phyloP scores from a whole-genome alignment of 2,113 vertebrate genomes.

The Callopanchax toddi region DNA sequence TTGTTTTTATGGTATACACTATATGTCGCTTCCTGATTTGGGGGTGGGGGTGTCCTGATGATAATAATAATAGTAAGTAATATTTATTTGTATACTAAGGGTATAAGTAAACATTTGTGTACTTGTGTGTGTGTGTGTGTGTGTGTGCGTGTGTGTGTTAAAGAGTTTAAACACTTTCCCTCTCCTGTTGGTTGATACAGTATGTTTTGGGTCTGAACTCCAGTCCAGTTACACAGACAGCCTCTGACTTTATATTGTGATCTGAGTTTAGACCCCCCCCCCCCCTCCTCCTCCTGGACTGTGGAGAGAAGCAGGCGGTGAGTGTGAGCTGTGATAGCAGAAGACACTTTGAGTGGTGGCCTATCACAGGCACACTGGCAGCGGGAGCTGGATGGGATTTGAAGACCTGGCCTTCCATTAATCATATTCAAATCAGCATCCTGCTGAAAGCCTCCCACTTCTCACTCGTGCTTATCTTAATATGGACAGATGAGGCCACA shows the following conservation, averaged over 20 bases:
- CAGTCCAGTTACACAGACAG: constrained; percentile 21
- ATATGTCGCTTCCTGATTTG: no score
- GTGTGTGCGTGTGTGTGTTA: no score
- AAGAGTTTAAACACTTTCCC: not conserved
- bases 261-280: constrained; percentile 31
- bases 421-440: constrained; percentile 77
- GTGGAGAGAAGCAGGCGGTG: constrained; percentile 41
- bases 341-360: constrained; percentile 52
- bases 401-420: constrained; percentile 72
- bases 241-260: constrained; percentile 37
- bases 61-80: no score
- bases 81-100: no score
- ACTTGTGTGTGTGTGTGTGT: no score
- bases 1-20: no score
- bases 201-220: constrained; percentile 20
- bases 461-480: constrained; percentile 68
- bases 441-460: constrained; percentile 53
- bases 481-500: constrained; percentile 70
- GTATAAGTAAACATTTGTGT: no score
- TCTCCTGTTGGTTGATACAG: not conserved
- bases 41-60: no score
- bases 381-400: constrained; percentile 66
- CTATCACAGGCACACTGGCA: constrained; percentile 62
- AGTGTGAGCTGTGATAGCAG: constrained; percentile 57
- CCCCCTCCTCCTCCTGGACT: constrained; percentile 35